Conservation (phyloP, 2,797 vertebrate genomes). For the Halcyon chelicuti region DNA sequence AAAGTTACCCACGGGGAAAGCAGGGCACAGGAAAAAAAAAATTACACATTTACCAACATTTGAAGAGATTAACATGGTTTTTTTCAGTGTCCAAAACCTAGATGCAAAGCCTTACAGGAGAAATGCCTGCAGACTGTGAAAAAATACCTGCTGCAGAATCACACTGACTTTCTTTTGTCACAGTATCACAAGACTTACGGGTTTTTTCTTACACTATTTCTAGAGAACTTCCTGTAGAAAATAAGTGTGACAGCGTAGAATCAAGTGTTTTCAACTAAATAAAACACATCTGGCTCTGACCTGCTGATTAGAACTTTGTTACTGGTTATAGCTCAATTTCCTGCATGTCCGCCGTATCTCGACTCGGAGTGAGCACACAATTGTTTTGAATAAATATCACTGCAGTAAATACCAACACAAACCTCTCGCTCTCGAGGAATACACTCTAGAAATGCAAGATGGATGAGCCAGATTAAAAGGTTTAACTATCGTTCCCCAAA, state of each 20-base stretch:
- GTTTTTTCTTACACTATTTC: background rate
- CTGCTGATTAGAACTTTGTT: background rate
- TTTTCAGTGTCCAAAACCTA: background rate
- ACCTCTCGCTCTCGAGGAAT: background rate
- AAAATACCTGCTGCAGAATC: background rate
- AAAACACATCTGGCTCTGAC: background rate
- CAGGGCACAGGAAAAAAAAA: rapidly evolving
- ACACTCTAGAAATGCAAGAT: background rate
- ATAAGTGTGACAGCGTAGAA: background rate
- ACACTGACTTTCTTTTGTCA: background rate
- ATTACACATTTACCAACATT: background rate
- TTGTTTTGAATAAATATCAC: rapidly evolving
- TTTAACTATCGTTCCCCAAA: background rate
- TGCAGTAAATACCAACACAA: background rate
- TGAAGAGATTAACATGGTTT: background rate
- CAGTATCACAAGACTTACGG: background rate
- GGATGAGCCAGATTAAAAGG: background rate
- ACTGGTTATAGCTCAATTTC: background rate
- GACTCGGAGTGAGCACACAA: background rate
- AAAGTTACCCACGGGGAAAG: background rate
- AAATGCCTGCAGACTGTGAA: background rate
- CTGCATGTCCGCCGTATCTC: background rate
- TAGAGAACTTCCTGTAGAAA: background rate
- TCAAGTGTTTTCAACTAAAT: background rate
- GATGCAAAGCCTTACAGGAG: background rate